Percentiles rank a stretch among this genome's conserved stretches.
Evolutionary conservation across 1,140 invertebrate genomes (phyloP).

Genomic region (Lepidurus arcticus): DNA sequence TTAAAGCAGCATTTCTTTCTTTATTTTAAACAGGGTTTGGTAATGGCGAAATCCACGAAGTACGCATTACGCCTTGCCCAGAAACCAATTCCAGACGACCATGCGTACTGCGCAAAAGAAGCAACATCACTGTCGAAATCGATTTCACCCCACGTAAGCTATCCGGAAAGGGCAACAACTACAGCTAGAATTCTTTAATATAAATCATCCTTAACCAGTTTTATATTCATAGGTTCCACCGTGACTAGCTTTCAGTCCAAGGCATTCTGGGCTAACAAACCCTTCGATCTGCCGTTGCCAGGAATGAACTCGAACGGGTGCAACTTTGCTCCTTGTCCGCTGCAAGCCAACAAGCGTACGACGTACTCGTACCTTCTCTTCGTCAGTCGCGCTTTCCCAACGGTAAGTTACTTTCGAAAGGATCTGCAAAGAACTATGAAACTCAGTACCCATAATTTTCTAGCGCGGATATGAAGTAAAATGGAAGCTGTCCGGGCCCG

Average conservation of each 20-base stretch:
- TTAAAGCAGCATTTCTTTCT: too few species aligned
- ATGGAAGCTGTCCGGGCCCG: conserved; percentile 34
- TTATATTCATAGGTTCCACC: conserved; percentile 5
- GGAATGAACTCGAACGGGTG: conserved; percentile 34
- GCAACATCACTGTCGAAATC: conserved; percentile 34
- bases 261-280: conserved; percentile 35
- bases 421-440: not conserved
- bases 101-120: conserved; percentile 31
- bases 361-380: conserved; percentile 33
- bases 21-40: conserved; percentile 31
- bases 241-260: conserved; percentile 26
- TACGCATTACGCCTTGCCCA: conserved; percentile 34
- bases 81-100: conserved; percentile 30
- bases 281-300: conserved; percentile 32
- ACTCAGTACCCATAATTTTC: not conserved
- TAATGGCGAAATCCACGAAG: conserved; percentile 29
- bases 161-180: not conserved
- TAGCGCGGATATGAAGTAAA: conserved; percentile 34
- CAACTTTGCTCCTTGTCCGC: conserved; percentile 28
- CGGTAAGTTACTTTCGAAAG: conserved; percentile 14
- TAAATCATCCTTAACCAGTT: not conserved
- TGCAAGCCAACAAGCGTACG: conserved; percentile 1
- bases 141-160: conserved; percentile 34
- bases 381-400: conserved; percentile 32
- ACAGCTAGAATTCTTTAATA: not conserved